Evolutionary conservation across 2,797 vertebrate species (phyloP).

Genomic region (Octomys mimax): DNA sequence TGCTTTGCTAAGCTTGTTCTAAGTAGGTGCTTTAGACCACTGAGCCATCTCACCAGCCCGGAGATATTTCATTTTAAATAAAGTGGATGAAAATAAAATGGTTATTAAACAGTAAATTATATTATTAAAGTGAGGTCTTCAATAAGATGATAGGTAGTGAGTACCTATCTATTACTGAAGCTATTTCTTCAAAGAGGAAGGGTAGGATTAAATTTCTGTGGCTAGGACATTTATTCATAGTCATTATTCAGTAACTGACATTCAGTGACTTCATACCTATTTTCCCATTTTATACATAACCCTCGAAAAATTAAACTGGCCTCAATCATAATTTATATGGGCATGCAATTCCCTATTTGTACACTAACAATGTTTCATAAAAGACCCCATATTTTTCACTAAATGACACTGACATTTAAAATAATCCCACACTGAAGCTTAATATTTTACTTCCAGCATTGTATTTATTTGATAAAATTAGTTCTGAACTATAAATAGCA

Average conservation of each 20-base stretch:
- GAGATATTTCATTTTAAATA: constrained; percentile 66
- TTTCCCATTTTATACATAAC: constrained; percentile 73
- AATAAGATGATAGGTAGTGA: constrained; percentile 64
- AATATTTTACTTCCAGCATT: constrained; percentile 17
- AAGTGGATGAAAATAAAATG: constrained; percentile 47
- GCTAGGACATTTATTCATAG: constrained; percentile 82
- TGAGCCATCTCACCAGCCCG: too few relatives aligned
- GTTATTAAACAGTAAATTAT: constrained; percentile 33
- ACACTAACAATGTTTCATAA: constrained; percentile 46
- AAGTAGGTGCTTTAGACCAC: too few relatives aligned
- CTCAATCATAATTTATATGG: constrained; percentile 47
- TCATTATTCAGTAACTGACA: constrained; percentile 81
- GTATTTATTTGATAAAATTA: neutral
- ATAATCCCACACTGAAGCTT: neutral
- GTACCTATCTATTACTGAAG: constrained; percentile 56
- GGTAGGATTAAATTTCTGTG: constrained; percentile 80
- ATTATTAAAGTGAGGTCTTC: neutral
- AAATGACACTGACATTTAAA: constrained; percentile 43
- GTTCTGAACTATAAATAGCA: neutral
- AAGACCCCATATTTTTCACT: constrained; percentile 38
- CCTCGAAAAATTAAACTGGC: constrained; percentile 71
- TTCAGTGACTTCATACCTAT: constrained; percentile 66
- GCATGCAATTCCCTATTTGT: constrained; percentile 34
- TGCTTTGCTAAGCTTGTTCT: too few relatives aligned
- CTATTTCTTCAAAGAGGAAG: constrained; percentile 42